phyloP scores from a whole-genome alignment of 2,797 vertebrate genomes.

The Dallia pectoralis region DNA sequence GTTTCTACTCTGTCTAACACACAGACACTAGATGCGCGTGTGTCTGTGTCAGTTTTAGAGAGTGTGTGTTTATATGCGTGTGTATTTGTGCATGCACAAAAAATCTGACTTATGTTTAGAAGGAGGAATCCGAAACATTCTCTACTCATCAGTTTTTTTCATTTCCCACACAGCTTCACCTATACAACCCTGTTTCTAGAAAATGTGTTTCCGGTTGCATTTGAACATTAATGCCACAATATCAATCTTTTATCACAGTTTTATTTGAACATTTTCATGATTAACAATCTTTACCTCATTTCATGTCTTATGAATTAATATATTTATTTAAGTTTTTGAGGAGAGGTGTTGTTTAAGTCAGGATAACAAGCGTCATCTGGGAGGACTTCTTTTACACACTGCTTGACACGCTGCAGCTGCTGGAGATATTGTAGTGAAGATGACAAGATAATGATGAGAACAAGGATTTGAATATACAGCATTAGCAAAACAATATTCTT shows the following conservation, averaged over 20 bases:
- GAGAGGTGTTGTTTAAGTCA: background rate
- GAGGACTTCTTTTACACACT: constrained; percentile 22
- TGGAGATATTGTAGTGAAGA: constrained; percentile 15
- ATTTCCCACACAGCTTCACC: too few species aligned
- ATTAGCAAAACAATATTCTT: background rate
- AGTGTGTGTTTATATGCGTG: background rate
- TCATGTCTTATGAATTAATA: background rate
- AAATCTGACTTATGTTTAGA: background rate
- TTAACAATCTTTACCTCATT: background rate
- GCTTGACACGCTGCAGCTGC: constrained; percentile 19
- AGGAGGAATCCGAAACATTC: background rate
- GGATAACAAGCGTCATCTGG: background rate
- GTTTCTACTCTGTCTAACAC: constrained; percentile 29
- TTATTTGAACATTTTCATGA: too few species aligned
- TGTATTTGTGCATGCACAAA: background rate
- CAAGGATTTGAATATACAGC: background rate
- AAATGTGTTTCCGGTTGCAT: too few species aligned
- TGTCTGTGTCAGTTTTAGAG: constrained; percentile 3
- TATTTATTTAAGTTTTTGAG: background rate
- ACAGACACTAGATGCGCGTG: constrained; percentile 2
- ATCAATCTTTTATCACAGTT: too few species aligned
- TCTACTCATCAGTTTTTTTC: background rate
- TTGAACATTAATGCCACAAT: too few species aligned
- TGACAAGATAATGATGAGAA: constrained; percentile 12
- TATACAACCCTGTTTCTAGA: too few species aligned